These are phyloP conservation scores for Orchesellides sinensis DNA, from an alignment of 2,888 invertebrate genomes.

Conservation along the genomic window DNA sequence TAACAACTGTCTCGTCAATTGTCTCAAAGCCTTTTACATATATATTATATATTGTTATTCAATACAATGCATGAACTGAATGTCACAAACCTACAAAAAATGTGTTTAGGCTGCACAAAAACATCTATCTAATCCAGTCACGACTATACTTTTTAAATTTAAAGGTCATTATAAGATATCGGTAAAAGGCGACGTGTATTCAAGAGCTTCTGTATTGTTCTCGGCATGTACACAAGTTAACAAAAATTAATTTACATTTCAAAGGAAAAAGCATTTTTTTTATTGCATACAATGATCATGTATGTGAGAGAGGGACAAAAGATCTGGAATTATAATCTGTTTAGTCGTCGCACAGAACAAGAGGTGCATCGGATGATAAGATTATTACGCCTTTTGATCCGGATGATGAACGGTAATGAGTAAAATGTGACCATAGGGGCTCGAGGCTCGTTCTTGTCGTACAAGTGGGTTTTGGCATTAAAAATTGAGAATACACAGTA, in stretches of 20 bases:
- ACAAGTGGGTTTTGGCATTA: slow-evolving; percentile 37
- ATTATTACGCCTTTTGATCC: slow-evolving; percentile 49
- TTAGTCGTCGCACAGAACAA: too few relatives aligned
- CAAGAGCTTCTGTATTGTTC: slow-evolving; percentile 43
- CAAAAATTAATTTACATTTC: background rate
- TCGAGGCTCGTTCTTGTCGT: slow-evolving; percentile 55
- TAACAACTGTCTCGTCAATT: background rate
- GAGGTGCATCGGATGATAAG: slow-evolving; percentile 24
- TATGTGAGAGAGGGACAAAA: too few relatives aligned
- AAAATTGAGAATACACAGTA: slow-evolving; percentile 33
- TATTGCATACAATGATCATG: background rate
- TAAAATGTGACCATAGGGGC: slow-evolving; percentile 58
- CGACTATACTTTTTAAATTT: slow-evolving; percentile 17
- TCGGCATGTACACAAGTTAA: slow-evolving; percentile 38
- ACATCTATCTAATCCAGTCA: slow-evolving; percentile 29
- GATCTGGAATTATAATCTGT: too few relatives aligned
- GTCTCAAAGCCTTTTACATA: too few relatives aligned
- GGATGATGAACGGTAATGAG: slow-evolving; percentile 62
- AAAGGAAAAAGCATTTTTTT: background rate
- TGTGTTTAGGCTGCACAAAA: background rate
- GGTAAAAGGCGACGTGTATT: background rate
- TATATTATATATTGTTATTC: too few relatives aligned
- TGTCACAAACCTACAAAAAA: too few relatives aligned
- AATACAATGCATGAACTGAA: background rate
- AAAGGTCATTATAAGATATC: background rate